Evolutionary conservation across 1,140 invertebrate genomes (phyloP).

Genomic region (Brachionus calyciflorus): DNA sequence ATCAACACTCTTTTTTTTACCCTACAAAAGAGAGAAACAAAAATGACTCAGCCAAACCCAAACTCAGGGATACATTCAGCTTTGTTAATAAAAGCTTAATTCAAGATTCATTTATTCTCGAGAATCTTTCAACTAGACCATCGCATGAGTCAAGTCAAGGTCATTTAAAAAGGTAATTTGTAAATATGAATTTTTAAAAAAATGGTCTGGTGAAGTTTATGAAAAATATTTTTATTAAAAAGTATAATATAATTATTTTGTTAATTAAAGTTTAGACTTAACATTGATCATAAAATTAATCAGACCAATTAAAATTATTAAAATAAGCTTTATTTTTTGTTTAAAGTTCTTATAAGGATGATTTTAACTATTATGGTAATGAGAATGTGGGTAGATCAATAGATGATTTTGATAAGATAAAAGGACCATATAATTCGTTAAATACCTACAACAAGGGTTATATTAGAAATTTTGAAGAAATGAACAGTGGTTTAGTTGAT

Average conservation of each 20-base stretch:
- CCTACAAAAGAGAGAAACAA: neutral
- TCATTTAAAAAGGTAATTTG: neutral
- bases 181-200: too few relatives aligned
- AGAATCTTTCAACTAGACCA: neutral
- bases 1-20: constrained; percentile 37
- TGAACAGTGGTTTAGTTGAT: constrained; percentile 41
- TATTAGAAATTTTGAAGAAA: constrained; percentile 27
- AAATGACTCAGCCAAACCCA: neutral
- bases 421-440: neutral
- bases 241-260: too few relatives aligned
- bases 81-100: constrained; percentile 31
- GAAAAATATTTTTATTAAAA: too few relatives aligned
- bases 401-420: constrained; percentile 19
- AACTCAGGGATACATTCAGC: neutral
- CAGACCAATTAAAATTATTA: too few relatives aligned
- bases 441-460: neutral
- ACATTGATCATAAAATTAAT: too few relatives aligned
- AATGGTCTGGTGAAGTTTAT: too few relatives aligned
- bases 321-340: neutral
- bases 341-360: neutral
- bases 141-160: neutral
- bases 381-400: neutral
- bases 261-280: too few relatives aligned
- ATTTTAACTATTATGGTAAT: constrained; percentile 23
- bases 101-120: constrained; percentile 19